A percentile compares a stretch with the other conserved stretches of the same genome.
These are phyloP conservation scores for Nephrocerus scutellatus DNA, from an alignment of 2,888 invertebrate species.

Conservation along the genomic window DNA sequence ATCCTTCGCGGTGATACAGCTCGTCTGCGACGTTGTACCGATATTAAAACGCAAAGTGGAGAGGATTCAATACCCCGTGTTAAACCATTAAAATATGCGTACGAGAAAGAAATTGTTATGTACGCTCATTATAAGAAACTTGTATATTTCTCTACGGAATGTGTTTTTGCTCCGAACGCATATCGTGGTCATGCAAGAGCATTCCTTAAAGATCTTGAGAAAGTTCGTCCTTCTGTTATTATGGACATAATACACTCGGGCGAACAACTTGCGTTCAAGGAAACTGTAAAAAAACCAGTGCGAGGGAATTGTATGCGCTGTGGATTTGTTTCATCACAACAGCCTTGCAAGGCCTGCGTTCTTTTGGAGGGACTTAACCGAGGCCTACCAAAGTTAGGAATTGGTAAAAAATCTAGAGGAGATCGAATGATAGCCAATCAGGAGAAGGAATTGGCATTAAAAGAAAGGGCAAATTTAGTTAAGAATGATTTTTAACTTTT, in stretches of 20 bases:
- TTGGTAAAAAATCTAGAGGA: conserved; percentile 79
- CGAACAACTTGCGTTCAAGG: conserved; percentile 77
- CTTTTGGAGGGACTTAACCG: conserved; percentile 91
- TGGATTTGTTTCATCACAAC: conserved; percentile 86
- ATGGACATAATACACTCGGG: conserved; percentile 92
- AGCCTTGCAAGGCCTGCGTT: conserved; percentile 93
- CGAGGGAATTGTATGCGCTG: conserved; percentile 77
- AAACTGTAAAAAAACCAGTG: conserved; percentile 72
- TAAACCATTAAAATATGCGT: conserved; percentile 94
- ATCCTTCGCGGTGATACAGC: conserved; percentile 94
- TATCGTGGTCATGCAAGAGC: conserved; percentile 88
- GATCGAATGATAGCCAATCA: conserved; percentile 59
- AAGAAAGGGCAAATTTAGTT: conserved; percentile 44
- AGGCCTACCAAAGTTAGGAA: conserved; percentile 84
- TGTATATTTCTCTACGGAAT: conserved; percentile 98
- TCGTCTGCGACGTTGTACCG: conserved; percentile 83
- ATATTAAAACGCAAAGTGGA: conserved; percentile 68
- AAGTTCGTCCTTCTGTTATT: conserved; percentile 82
- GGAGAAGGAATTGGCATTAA: conserved; percentile 36
- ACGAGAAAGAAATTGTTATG: conserved; percentile 99
- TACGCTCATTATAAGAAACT: conserved; percentile 95
- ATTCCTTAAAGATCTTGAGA: conserved; percentile 90
- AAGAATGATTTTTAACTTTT: conserved; percentile 47
- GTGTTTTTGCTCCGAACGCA: conserved; percentile 97
- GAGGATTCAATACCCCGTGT: conserved; percentile 83